Evolutionary conservation across 2,888 invertebrate genomes (phyloP), one percentile per base, ranked within the genome.

Genomic region (Eremobia ochroleuca): DNA sequence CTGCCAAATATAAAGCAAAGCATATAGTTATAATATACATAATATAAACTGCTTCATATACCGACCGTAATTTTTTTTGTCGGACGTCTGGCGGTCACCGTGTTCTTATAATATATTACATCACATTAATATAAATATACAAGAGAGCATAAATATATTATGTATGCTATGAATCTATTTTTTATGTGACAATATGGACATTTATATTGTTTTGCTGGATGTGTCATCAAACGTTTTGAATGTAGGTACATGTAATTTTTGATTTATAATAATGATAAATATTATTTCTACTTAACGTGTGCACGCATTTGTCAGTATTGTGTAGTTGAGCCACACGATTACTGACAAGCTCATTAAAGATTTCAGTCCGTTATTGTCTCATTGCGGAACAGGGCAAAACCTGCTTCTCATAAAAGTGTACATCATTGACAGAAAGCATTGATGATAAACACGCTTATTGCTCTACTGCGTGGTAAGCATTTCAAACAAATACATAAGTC

Each of bases 141-240:
- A 82, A 81, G 64, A 74, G 73, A 71, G 69, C 75, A 77, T 85
- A 71, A 75, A 86, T 86, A 75, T 67, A 85, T 85, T 81, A 79
- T 81, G 78, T 79, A 84, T 86, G 87, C 82, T 75, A 86, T 88
- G 82, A 87, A 87, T 88, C 77, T 76, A 73, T 82, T 87, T 90
- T 88, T 87, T 89, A 89, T 89, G 81, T 83, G 85, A 87, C 86
- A 86, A 61, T 80, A 76, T 78, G 37, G 72, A 81, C 34, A 70
- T 67, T n/a, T n/a, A 68, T 79, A 21, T 65, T 40, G 43, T 37
- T 40, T 9, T 28, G 28, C 89, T 88, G 78, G 88, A 89, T 82
- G 40, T 61, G 84, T 25, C 67, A 67, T 55, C 1, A 49, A 40
- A 18, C 4, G 3, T 78, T 46, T 46, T 46, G 28, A 31, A 68